These are phyloP conservation scores for Ylistrum balloti DNA, from an alignment of 1,140 invertebrate genomes.

Conservation along the genomic window DNA sequence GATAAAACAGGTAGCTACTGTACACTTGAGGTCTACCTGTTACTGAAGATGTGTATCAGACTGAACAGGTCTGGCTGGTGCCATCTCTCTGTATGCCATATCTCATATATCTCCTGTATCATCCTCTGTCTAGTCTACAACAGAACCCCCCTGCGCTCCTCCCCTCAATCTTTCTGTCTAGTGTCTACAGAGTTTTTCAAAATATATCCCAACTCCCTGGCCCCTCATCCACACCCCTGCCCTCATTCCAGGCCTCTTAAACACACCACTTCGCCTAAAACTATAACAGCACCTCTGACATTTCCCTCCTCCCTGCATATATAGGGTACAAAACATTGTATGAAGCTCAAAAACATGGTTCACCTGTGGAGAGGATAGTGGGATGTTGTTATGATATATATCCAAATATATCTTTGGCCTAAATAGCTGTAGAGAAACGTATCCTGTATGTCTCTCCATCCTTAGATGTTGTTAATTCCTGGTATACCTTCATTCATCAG, in stretches of 20 bases:
- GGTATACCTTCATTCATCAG: background rate
- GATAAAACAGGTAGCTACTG: background rate
- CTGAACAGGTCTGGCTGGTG: background rate
- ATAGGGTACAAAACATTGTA: background rate
- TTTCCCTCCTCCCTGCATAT: background rate
- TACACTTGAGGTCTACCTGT: background rate
- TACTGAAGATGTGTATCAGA: conserved; percentile 18
- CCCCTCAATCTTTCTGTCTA: no score
- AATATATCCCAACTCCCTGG: no score
- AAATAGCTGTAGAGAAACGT: background rate
- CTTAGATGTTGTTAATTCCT: background rate
- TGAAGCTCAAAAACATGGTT: background rate
- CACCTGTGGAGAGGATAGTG: background rate
- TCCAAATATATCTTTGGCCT: conserved; percentile 27
- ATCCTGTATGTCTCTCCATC: background rate
- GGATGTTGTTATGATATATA: conserved; percentile 18
- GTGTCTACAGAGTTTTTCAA: no score
- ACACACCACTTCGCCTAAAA: background rate
- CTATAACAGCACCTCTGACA: background rate
- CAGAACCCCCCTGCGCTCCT: background rate
- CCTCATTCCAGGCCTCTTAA: background rate
- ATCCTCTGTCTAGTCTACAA: background rate
- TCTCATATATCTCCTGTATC: background rate
- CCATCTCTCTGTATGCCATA: background rate
- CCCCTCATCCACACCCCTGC: background rate